phyloP scores from a whole-genome alignment of 2,888 invertebrate genomes.

The Protonemura montana region DNA sequence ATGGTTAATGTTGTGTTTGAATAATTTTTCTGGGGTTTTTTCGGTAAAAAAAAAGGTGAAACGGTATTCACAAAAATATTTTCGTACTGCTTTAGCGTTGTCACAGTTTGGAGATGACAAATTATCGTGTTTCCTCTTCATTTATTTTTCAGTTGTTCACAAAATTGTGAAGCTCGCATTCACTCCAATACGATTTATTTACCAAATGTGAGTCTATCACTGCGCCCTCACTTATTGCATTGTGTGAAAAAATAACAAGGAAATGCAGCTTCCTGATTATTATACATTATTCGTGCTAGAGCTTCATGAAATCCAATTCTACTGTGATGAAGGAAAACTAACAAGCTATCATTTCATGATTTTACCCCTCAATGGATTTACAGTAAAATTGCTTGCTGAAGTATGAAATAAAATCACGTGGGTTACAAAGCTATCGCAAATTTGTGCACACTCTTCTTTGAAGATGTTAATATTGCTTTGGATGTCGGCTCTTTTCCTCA shows the following conservation, averaged over 20 bases:
- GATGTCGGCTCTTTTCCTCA: neutral
- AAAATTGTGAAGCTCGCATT: neutral
- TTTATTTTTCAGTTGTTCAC: neutral
- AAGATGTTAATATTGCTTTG: neutral
- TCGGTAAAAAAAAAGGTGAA: too few relatives aligned
- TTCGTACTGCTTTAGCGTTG: neutral
- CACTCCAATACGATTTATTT: neutral
- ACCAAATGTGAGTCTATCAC: neutral
- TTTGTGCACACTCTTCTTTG: neutral
- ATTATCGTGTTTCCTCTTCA: neutral
- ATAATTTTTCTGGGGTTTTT: too few relatives aligned
- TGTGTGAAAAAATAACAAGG: neutral
- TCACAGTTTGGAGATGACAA: neutral
- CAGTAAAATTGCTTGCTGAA: neutral
- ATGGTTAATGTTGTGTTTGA: too few relatives aligned
- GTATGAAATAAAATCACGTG: neutral
- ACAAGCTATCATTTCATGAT: neutral
- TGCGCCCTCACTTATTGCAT: neutral
- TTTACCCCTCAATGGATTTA: neutral
- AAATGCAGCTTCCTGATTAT: conserved; percentile 3
- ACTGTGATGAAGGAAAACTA: neutral
- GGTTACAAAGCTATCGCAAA: neutral
- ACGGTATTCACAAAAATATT: too few relatives aligned
- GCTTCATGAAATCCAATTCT: conserved; percentile 5
- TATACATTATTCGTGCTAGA: neutral